Conservation (phyloP, 2,797 vertebrate genomes). For the Brachyrhaphis roseni region DNA sequence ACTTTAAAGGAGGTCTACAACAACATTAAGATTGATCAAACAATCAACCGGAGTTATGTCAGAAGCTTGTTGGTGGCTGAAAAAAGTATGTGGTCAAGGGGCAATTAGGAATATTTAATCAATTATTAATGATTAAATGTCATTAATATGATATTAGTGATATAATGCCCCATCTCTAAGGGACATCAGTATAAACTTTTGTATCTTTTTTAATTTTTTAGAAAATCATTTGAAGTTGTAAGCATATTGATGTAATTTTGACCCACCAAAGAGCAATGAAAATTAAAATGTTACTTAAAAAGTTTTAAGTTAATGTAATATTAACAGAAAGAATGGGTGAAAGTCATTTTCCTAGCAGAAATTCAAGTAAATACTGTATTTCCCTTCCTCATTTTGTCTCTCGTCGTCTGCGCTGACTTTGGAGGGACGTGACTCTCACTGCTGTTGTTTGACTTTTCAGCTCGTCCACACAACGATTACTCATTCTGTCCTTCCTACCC, state of each 20-base stretch:
- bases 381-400: background rate
- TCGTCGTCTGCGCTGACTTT: conserved; percentile 31
- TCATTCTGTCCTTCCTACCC: conserved; percentile 27
- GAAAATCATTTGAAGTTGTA: background rate
- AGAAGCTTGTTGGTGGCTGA: background rate
- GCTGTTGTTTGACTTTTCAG: conserved; percentile 46
- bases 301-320: background rate
- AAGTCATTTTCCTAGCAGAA: background rate
- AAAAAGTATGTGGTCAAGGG: background rate
- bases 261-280: background rate
- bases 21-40: background rate
- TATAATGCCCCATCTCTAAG: no score
- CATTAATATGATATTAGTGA: no score
- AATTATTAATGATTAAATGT: background rate
- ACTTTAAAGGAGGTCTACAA: background rate
- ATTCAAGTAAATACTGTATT: conserved; percentile 12
- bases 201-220: background rate
- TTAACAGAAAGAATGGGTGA: background rate
- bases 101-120: background rate
- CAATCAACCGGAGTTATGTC: background rate
- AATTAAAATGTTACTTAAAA: background rate
- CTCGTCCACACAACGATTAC: conserved; percentile 28
- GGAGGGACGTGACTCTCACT: conserved; percentile 46
- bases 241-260: background rate
- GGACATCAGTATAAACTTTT: background rate